A percentile compares a stretch with the other conserved stretches of the same genome.
phyloP scores from a whole-genome alignment of 2,113 vertebrate species.

The Proterorhinus semilunaris region DNA sequence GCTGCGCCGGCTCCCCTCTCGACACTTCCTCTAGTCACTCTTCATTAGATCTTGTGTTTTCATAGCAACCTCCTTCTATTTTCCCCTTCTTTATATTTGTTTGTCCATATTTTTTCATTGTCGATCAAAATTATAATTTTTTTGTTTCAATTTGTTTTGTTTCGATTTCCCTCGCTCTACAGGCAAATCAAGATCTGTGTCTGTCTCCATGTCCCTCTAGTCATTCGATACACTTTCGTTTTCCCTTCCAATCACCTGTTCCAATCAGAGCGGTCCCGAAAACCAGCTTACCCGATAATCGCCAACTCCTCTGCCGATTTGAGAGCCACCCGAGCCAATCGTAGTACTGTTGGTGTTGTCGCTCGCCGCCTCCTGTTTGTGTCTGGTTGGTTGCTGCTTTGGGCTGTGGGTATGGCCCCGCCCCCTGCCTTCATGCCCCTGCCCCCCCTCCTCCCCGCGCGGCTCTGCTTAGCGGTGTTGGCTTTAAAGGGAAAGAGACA shows the following conservation, averaged over 20 bases:
- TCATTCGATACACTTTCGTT: slow-evolving; percentile 17
- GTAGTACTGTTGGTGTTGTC: slow-evolving; percentile 98
- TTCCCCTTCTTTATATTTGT: slow-evolving; percentile 36
- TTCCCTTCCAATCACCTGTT: slow-evolving; percentile 6
- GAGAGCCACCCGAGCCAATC: slow-evolving; percentile 67
- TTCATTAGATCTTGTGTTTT: slow-evolving; percentile 26
- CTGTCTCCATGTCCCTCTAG: slow-evolving; percentile 33
- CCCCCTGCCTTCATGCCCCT: slow-evolving; percentile 20
- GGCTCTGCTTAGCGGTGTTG: slow-evolving; percentile 68
- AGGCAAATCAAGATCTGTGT: slow-evolving; percentile 50
- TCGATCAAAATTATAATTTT: slow-evolving; percentile 29
- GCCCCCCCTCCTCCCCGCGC: neutral
- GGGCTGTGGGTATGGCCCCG: slow-evolving; percentile 49
- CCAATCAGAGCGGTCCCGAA: slow-evolving; percentile 60
- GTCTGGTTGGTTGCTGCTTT: slow-evolving; percentile 72
- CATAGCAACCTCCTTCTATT: slow-evolving; percentile 43
- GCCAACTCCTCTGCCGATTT: slow-evolving; percentile 57
- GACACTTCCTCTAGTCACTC: slow-evolving; percentile 37
- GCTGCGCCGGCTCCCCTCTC: slow-evolving; percentile 57
- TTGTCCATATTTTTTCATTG: slow-evolving; percentile 38
- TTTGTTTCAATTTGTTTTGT: slow-evolving; percentile 34
- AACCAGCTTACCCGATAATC: slow-evolving; percentile 58
- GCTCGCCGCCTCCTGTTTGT: slow-evolving; percentile 77
- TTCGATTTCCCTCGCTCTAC: slow-evolving; percentile 22
- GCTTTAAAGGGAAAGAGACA: slow-evolving; percentile 66